Base-by-base conservation (phyloP, 2,797 vertebrate species). In the Esox masquinongy region DNA sequence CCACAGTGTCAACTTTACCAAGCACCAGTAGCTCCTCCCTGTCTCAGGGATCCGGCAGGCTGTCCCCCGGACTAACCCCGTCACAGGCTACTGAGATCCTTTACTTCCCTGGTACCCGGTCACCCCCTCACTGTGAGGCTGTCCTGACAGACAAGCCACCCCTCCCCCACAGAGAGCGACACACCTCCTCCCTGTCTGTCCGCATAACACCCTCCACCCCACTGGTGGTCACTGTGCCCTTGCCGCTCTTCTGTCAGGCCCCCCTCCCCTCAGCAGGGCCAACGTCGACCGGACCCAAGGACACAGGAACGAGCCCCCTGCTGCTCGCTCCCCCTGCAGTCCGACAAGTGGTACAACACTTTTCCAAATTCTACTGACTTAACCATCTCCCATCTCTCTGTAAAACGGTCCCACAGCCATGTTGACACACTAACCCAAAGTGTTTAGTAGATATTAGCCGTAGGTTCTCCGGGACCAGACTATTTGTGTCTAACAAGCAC, bases 131-230 rank as follows among this genome's bases (percentile, higher is more conserved):
- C 74, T 29, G 16, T 36, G 64, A 63, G n/a, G 36, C 72, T 73
- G 72, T 34, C 17, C 29, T 34, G 11, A 67, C 15, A 67, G 31
- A 67, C 26, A 67, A 67, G 64, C 64, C 64, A 31, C 64, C 64
- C 29, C 15, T 67, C 24, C 47, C 47, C 56, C 63, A 75, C 53
- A 16, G 53, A 78, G 92, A 92, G 90, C 85, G 75, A 87, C 94
- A 95, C 90, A 93, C 90, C 88, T 90, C 94, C 6, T 94, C 92
- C 82, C 88, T 96, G 81, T 95, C 94, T 79, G 67, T 96, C 89
- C 93, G 92, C 77, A 94, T 96, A 92, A 90, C 72, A 17, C 89
- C 93, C 93, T 73, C 82, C 87, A 81, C 77, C 88, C 87, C 83
- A 91, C 88, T 89, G 83, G 77, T 82, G 50, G 50, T 43, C 71